Evolutionary conservation across 1,140 invertebrate genomes (phyloP).

Genomic region (Aphaenogaster floridana): DNA sequence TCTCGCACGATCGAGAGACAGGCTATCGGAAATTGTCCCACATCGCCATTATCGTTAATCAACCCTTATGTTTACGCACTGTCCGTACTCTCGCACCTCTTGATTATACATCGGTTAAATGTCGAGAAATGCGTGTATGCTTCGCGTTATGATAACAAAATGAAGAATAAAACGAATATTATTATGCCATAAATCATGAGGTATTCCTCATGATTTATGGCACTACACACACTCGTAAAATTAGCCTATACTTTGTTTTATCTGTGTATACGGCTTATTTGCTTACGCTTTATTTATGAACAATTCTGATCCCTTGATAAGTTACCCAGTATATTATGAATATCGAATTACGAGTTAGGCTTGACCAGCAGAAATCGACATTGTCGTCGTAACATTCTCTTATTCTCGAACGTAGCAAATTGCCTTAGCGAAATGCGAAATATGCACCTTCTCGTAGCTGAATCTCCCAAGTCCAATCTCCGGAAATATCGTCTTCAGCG

Average conservation of each 20-base stretch:
- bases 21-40: slow-evolving; percentile 73
- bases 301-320: neutral
- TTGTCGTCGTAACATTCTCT: neutral
- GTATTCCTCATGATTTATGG: neutral
- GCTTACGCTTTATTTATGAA: neutral
- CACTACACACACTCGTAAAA: neutral
- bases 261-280: neutral
- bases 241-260: neutral
- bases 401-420: neutral
- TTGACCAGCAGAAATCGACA: neutral
- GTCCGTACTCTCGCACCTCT: slow-evolving; percentile 47
- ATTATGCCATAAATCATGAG: neutral
- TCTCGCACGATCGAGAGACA: slow-evolving; percentile 68
- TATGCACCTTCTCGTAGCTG: neutral
- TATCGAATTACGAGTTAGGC: slow-evolving; percentile 24
- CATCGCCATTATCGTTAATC: slow-evolving; percentile 78
- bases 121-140: slow-evolving; percentile 14
- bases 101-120: slow-evolving; percentile 47
- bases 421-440: neutral
- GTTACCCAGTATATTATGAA: slow-evolving; percentile 32
- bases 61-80: slow-evolving; percentile 72
- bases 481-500: neutral
- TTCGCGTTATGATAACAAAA: slow-evolving; percentile 17
- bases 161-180: slow-evolving; percentile 2
- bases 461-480: slow-evolving; percentile 1